Base-by-base conservation (phyloP, 2,888 invertebrate genomes). In the Sympetrum striolatum region DNA sequence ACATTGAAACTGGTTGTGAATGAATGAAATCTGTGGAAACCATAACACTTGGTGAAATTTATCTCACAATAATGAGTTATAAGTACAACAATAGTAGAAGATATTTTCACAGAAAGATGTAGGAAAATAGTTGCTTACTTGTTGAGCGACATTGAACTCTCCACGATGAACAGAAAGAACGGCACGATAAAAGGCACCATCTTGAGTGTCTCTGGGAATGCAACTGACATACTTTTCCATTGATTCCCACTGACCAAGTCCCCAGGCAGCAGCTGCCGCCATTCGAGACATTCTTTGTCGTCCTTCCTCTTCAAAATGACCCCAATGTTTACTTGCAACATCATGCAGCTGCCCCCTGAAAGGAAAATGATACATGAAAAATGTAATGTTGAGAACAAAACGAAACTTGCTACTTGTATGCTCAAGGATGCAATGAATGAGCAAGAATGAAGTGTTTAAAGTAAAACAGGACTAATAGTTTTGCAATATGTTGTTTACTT, bases 241-340 rank as follows among this genome's bases (percentile, higher is more conserved):
- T 5, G 97, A 96, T 48, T 97, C 97, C 98, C 98, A 99, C 93
- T 99, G 97, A 91, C 97, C 97, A 31, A 98, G 94, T 2, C 99
- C 99, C 98, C 99, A 99, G 0, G 99, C 98, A 0, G 99, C 97
- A 0, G 99, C 98, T 0, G 98, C 97, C 0, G 99, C 99, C 94
- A 99, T 96, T 53, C 98, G 96, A 0, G 99, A 98, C 93, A 99
- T 98, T 92, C 95, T 94, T 91, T 95, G 95, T 91, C 95, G 94
- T n/a, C 95, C 95, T 73, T 95, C 95, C 5, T 95, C 95, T 0
- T 93, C 94, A 92, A 97, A 96, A n/a, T 94, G 94, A 0, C 95
- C 94, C 98, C 98, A 99, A 92, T 97, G 96, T 44, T 95, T 95
- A 91, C 97, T 96, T 0, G 98, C 98, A 0, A 97, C 96, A 58